These are phyloP conservation scores for Malurus splendens DNA, from an alignment of 2,797 vertebrate genomes.

Conservation along the genomic window DNA sequence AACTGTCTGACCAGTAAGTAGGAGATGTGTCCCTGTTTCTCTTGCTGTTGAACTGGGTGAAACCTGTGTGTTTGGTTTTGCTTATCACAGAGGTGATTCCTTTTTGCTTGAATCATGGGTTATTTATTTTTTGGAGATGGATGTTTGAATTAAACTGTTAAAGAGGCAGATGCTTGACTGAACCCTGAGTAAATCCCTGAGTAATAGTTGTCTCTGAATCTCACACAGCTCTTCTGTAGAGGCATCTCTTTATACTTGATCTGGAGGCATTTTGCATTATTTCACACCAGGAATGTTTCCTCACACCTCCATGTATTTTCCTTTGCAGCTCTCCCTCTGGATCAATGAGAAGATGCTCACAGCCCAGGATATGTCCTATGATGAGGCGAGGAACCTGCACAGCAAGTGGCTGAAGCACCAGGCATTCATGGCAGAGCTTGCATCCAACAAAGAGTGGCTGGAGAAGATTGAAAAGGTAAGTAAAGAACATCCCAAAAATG, in stretches of 20 bases:
- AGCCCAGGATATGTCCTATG: slow-evolving; percentile 96
- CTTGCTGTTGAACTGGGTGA: background rate
- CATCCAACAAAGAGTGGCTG: slow-evolving; percentile 96
- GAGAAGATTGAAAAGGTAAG: slow-evolving; percentile 92
- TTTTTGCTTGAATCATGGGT: background rate
- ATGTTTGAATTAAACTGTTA: background rate
- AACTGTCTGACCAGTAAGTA: background rate
- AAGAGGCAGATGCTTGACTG: background rate
- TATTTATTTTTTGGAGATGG: background rate
- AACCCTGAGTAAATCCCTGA: background rate
- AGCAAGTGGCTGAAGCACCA: slow-evolving; percentile 98
- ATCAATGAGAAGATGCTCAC: slow-evolving; percentile 99
- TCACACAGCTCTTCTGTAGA: background rate
- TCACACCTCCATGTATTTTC: background rate
- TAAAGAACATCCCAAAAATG: background rate
- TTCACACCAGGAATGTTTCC: background rate
- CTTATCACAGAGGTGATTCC: background rate
- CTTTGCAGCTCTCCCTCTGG: slow-evolving; percentile 86
- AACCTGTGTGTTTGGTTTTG: background rate
- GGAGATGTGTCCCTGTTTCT: background rate
- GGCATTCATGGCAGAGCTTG: slow-evolving; percentile 96
- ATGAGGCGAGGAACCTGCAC: slow-evolving; percentile 95
- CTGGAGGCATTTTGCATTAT: background rate
- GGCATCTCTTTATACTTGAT: background rate
- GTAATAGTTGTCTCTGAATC: background rate